These are phyloP conservation scores for Ochropleura leucogaster DNA, from an alignment of 2,888 invertebrate genomes.

Conservation along the genomic window DNA sequence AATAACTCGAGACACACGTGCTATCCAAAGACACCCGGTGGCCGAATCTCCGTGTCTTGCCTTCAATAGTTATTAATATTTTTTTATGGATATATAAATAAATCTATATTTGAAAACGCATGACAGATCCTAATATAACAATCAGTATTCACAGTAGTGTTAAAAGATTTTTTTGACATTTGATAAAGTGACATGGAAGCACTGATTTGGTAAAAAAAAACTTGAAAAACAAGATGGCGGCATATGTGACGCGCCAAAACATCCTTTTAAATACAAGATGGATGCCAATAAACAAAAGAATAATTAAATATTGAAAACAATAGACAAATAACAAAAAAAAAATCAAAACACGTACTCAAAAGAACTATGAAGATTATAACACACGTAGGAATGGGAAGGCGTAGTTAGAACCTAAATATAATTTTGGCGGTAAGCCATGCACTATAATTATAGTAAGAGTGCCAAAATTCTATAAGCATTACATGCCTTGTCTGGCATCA, in stretches of 20 bases:
- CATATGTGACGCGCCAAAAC: background rate
- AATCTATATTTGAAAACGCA: too few species aligned
- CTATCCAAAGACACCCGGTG: too few species aligned
- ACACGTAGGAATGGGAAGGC: slow-evolving; percentile 75
- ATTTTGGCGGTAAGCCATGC: slow-evolving; percentile 81
- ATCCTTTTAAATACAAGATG: background rate
- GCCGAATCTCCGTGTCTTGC: too few species aligned
- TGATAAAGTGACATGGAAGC: background rate
- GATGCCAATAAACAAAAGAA: slow-evolving; percentile 22
- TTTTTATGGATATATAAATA: background rate
- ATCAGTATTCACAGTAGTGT: background rate
- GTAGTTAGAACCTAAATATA: slow-evolving; percentile 81
- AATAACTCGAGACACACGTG: too few species aligned
- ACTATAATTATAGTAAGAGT: slow-evolving; percentile 84
- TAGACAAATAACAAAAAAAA: background rate
- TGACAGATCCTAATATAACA: background rate
- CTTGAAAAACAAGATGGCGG: background rate
- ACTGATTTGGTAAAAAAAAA: background rate
- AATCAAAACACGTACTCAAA: slow-evolving; percentile 1
- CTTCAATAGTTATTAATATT: background rate
- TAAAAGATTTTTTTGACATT: background rate
- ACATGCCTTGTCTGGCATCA: slow-evolving; percentile 77
- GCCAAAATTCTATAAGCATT: slow-evolving; percentile 83
- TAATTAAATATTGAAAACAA: background rate
- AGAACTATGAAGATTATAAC: slow-evolving; percentile 67